phyloP scores from a whole-genome alignment of 1,140 invertebrate genomes.

The Sminthurinus signatus region DNA sequence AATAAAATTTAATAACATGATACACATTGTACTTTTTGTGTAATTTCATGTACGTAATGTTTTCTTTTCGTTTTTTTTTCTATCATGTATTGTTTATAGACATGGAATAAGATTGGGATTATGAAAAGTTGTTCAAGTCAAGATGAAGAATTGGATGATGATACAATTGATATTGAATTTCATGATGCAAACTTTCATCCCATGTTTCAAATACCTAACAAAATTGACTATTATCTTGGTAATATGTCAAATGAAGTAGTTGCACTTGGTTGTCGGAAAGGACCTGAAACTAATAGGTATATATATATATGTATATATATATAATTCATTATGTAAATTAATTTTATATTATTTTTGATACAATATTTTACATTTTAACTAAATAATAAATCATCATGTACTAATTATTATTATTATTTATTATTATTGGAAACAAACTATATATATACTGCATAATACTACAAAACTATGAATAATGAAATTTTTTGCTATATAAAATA shows the following conservation, averaged over 20 bases:
- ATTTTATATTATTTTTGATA: too few relatives aligned
- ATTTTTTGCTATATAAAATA: not conserved
- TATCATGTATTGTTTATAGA: slow-evolving; percentile 45
- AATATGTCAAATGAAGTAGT: slow-evolving; percentile 70
- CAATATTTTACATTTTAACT: too few relatives aligned
- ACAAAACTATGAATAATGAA: not conserved
- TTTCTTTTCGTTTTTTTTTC: not conserved
- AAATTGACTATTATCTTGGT: slow-evolving; percentile 69
- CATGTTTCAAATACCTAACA: slow-evolving; percentile 79
- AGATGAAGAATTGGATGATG: slow-evolving; percentile 52
- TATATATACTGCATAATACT: too few relatives aligned
- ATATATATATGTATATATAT: too few relatives aligned
- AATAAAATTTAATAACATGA: too few relatives aligned
- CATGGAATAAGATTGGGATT: slow-evolving; percentile 82
- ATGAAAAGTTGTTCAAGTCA: slow-evolving; percentile 64
- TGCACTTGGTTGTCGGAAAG: slow-evolving; percentile 64
- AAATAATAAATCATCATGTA: too few relatives aligned
- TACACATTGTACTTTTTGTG: too few relatives aligned
- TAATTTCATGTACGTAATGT: not conserved
- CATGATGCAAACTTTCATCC: slow-evolving; percentile 86
- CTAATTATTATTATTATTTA: too few relatives aligned
- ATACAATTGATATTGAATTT: slow-evolving; percentile 88
- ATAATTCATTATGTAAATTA: too few relatives aligned
- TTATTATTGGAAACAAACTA: too few relatives aligned
- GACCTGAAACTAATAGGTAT: slow-evolving; percentile 52